Evolutionary conservation across 2,797 vertebrate species (phyloP).

Genomic region (Scolopax rusticola): DNA sequence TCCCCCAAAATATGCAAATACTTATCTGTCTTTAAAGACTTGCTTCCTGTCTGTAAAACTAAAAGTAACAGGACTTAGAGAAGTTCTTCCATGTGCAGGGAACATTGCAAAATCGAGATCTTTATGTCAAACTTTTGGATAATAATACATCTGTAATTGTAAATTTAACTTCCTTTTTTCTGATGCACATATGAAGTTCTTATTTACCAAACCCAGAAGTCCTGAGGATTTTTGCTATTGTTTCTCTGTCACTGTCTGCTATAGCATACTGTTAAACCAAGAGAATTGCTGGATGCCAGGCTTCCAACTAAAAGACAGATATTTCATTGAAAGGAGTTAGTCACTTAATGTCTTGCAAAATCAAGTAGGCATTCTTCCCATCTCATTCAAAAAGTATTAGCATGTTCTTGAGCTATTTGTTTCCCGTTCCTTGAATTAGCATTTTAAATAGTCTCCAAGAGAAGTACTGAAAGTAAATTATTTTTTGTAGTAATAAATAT

Average conservation of each 20-base stretch:
- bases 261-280: neutral
- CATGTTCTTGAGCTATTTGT: neutral
- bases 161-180: neutral
- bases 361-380: neutral
- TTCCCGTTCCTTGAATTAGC: neutral
- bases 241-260: neutral
- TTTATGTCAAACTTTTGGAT: neutral
- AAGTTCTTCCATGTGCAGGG: neutral
- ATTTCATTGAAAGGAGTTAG: neutral
- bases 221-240: neutral
- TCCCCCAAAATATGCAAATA: neutral
- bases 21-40: neutral
- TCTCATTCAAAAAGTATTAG: neutral
- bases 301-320: neutral
- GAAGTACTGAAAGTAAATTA: neutral
- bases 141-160: neutral
- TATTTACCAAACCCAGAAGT: neutral
- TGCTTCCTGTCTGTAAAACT: neutral
- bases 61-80: neutral
- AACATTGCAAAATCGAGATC: neutral
- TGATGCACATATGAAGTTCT: neutral
- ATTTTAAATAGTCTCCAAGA: neutral
- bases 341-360: neutral
- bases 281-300: neutral
- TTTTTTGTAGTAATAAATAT: neutral